Evolutionary conservation across 1,140 invertebrate species (phyloP), one percentile per base, ranked within the genome.

Genomic region (Bombus huntii): DNA sequence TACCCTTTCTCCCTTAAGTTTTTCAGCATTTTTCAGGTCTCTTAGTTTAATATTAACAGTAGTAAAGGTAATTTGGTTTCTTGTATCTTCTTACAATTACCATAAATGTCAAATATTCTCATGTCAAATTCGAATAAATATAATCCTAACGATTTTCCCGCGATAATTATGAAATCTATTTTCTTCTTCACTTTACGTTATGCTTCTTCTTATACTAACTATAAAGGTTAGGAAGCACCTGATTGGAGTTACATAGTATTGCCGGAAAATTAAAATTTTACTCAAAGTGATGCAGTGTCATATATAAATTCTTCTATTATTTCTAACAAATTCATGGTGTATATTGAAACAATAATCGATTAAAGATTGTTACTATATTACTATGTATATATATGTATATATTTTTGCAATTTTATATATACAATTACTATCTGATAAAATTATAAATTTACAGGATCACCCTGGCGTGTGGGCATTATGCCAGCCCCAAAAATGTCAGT

Each of bases 381-480:
- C 39, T 42, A 12, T 42, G 57, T 71, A 1, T 3, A 1, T 3
- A 42, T 59, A 28, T 59, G 2, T 25, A 28, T 59, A 15, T 18
- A 2, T n/a, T 25, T 4, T 73, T 31, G 1, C 13, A 28, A 42
- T 39, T 72, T n/a, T 44, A 47, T 47, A 18, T 44, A 8, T 25
- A 31, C 28, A 74, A 34, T 53, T 74, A 34, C 25, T 74, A 74
- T 74, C 3, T 34, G n/a, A 53, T 59, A 39, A 44, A 73, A 83
- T 87, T 72, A 42, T 9, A 44, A 80, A 77, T 87, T 96, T 96
- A 31, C 95, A 98, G 98, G 98, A 91, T 98, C 98, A 96, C 98
- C 98, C 94, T 99, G 98, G 98, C 97, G 97, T 95, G 97, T 98
- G 91, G 97, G 97, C 94, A 97, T 98, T 92, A 98, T 98, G 97